Evolutionary conservation across 92 coral and sea anemone species (phyloP).

Genomic region (Micromussa lordhowensis): DNA sequence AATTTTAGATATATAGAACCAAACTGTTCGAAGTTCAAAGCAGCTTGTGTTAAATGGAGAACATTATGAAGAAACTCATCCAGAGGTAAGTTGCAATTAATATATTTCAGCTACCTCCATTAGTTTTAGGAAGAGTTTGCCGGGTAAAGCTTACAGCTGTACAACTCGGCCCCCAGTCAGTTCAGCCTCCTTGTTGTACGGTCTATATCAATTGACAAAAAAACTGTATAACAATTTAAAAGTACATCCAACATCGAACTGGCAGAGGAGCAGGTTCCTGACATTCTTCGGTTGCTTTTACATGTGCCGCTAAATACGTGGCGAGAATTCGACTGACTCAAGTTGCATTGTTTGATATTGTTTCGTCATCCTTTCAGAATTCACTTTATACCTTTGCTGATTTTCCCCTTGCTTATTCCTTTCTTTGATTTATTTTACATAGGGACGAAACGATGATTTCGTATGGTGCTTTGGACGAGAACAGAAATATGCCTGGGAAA

Average conservation of each 20-base stretch:
- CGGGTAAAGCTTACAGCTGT: too few species aligned
- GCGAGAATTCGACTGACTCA: too few species aligned
- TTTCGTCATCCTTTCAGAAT: too few species aligned
- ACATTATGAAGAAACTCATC: conserved; percentile 20
- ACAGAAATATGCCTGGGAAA: background rate
- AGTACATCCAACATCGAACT: too few species aligned
- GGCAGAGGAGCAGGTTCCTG: too few species aligned
- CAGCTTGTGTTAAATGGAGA: conserved; percentile 12
- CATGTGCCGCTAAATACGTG: too few species aligned
- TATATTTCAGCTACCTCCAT: background rate
- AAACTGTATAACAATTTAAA: too few species aligned
- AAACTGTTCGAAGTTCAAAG: background rate
- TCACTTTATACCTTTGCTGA: background rate
- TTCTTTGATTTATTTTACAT: background rate
- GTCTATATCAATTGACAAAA: too few species aligned
- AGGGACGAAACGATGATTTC: conserved; percentile 14
- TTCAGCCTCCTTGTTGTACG: too few species aligned
- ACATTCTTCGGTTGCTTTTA: too few species aligned
- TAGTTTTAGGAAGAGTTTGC: background rate
- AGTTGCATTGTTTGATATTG: too few species aligned
- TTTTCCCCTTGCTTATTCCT: background rate
- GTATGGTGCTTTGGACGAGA: conserved; percentile 39
- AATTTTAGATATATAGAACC: background rate
- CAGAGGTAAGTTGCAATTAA: conserved; percentile 37
- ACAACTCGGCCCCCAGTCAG: too few species aligned